These are phyloP conservation scores for Pterostichus niger DNA, from an alignment of 2,888 invertebrate species.

Conservation along the genomic window DNA sequence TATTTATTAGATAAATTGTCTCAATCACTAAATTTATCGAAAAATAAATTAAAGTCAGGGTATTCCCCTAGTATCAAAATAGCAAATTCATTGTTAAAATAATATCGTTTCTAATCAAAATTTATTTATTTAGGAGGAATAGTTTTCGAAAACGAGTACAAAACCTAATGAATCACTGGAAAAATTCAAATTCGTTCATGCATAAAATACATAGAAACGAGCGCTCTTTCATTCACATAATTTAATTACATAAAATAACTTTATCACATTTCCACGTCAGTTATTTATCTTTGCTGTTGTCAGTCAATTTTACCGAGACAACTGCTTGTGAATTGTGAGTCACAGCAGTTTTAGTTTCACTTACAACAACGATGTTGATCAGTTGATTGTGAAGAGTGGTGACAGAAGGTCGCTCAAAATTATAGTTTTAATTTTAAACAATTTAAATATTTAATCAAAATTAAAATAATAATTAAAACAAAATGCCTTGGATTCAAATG, in stretches of 20 bases:
- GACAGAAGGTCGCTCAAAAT: background rate
- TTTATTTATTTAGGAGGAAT: too few species aligned
- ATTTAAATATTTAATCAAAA: background rate
- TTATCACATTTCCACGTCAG: conserved; percentile 16
- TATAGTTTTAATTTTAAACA: background rate
- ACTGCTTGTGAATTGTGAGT: background rate
- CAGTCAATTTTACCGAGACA: background rate
- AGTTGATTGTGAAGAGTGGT: background rate
- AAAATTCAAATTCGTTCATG: conserved; percentile 7
- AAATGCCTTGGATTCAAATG: background rate
- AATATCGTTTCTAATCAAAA: too few species aligned
- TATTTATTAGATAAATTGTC: too few species aligned
- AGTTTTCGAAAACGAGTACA: too few species aligned
- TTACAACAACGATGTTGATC: conserved; percentile 10
- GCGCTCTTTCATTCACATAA: background rate
- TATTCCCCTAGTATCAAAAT: too few species aligned
- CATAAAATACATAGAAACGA: background rate
- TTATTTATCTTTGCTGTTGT: conserved; percentile 24
- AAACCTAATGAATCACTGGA: background rate
- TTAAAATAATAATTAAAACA: background rate
- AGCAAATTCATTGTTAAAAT: too few species aligned
- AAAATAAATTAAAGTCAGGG: too few species aligned
- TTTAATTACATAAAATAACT: background rate
- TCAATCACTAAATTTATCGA: too few species aligned
- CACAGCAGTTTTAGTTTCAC: conserved; percentile 9